phyloP scores from a whole-genome alignment of 2,113 vertebrate species.

The Apaloderma vittatum region DNA sequence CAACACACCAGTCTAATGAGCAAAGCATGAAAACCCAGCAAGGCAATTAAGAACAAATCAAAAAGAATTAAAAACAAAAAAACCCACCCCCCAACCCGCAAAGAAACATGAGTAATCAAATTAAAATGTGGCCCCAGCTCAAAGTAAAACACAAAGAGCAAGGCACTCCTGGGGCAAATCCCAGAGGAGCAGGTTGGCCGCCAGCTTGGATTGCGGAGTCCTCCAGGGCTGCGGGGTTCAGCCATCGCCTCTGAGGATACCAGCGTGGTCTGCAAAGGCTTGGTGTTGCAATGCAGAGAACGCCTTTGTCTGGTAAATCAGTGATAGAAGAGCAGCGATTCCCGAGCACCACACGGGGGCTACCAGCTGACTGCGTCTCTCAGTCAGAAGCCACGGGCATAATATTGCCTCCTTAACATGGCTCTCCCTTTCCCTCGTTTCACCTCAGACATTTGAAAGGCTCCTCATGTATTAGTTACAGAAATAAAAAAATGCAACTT shows the following conservation, averaged over 20 bases:
- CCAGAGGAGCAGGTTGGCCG: not conserved
- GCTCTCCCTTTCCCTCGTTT: not conserved
- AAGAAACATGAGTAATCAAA: conserved; percentile 28
- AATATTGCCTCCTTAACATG: not conserved
- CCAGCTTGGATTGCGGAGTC: conserved; percentile 16
- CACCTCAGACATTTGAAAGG: not conserved
- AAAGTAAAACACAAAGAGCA: conserved; percentile 34
- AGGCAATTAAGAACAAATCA: not conserved
- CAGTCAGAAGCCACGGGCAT: not conserved
- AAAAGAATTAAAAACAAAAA: not conserved
- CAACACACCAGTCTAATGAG: not conserved
- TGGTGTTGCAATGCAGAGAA: conserved; percentile 47
- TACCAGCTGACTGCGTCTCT: not conserved
- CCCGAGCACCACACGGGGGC: not conserved
- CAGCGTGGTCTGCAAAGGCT: not conserved
- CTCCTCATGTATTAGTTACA: not conserved
- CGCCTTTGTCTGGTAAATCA: conserved; percentile 32
- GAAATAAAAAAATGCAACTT: conserved; percentile 13
- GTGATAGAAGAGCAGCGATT: not conserved
- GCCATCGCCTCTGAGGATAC: not conserved
- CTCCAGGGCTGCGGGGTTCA: not conserved
- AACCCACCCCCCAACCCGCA: not conserved
- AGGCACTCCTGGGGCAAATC: conserved; percentile 33
- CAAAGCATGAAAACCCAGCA: not conserved
- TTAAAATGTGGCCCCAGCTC: conserved; percentile 1